Percentiles rank a stretch among this genome's conserved stretches.
These are phyloP conservation scores for Myocastor coypus DNA, from an alignment of 2,113 vertebrate species.

Conservation along the genomic window DNA sequence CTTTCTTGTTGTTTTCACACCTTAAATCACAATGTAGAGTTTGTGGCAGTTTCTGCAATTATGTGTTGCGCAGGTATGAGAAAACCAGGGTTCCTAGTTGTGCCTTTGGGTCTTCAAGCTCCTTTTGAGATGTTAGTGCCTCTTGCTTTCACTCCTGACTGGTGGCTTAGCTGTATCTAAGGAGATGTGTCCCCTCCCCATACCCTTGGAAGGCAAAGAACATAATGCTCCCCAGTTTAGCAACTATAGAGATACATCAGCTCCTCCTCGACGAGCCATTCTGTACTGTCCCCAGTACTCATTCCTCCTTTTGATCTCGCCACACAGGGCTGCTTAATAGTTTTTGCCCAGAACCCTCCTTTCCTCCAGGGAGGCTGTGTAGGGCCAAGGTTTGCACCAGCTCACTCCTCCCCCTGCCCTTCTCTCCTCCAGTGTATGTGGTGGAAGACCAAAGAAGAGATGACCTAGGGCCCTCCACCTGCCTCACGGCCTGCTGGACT, in stretches of 20 bases:
- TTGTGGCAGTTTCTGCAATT: not conserved
- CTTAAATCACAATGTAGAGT: not conserved
- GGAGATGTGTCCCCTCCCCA: not conserved
- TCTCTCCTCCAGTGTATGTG: conserved; percentile 91
- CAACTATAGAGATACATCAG: not conserved
- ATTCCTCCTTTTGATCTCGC: not conserved
- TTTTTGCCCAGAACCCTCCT: not conserved
- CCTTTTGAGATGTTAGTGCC: not conserved
- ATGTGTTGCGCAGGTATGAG: not conserved
- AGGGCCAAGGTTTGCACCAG: not conserved
- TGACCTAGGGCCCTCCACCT: conserved; percentile 90
- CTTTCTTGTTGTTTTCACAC: not conserved
- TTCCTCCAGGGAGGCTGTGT: not conserved
- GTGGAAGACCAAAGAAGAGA: conserved; percentile 95
- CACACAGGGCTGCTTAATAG: not conserved
- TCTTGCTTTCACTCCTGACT: not conserved
- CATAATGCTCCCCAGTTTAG: not conserved
- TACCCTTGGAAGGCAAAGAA: fast-evolving
- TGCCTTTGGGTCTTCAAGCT: not conserved
- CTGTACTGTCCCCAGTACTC: not conserved
- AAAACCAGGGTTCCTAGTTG: not conserved
- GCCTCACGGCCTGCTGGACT: conserved; percentile 97
- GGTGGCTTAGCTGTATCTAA: not conserved
- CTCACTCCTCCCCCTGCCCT: not conserved
- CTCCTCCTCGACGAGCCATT: not conserved